Base-by-base conservation (phyloP, 2,888 invertebrate genomes). In the Busseola fusca region DNA sequence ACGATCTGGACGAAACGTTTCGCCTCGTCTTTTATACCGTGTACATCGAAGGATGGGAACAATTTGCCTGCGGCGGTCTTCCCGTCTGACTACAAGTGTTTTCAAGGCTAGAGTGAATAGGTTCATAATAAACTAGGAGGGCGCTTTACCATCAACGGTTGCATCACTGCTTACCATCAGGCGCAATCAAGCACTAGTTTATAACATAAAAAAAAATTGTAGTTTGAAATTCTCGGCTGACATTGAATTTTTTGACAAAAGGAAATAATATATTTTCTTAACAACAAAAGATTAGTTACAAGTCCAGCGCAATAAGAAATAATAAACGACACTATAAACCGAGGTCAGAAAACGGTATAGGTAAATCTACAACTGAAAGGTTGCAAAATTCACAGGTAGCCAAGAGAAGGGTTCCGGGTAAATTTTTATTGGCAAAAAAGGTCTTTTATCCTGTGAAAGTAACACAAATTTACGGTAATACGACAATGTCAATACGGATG, bases 361-460 rank as follows among this genome's bases (percentile, higher is more conserved):
- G 34, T 34, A 68, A 69, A 62, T 67, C 45, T 57, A 59, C 59
- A 54, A 48, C 56, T 54, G 48, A 71, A 73, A 78, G 71, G 64
- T 57, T 64, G 42, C 69, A 76, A 76, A 75, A 73, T 57, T 69
- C 30, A 37, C 45, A 10, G 14, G 59, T 34, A 40, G 10, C 40
- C 67, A 68, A 71, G 69, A 74, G 74, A 83, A 74, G 27, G 83
- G 83, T 83, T 83, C 84, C 80, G 82, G 82, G 76, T 73, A 21
- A 45, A 57, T 48, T 48, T 72, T 70, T 69, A 65, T 4, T 27
- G 1, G 12, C 10, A 27, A 64, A 71, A 79, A 58, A n/a, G 12
- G 25, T 34, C 16, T 75, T 54, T 25, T 48, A 30, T 63, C 42
- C 66, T 65, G 25, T 21, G 45, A 62, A 71, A 48, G 14, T 64